These are phyloP conservation scores for Dicranocentrus wangi DNA, from an alignment of 2,888 invertebrate genomes.

Conservation along the genomic window DNA sequence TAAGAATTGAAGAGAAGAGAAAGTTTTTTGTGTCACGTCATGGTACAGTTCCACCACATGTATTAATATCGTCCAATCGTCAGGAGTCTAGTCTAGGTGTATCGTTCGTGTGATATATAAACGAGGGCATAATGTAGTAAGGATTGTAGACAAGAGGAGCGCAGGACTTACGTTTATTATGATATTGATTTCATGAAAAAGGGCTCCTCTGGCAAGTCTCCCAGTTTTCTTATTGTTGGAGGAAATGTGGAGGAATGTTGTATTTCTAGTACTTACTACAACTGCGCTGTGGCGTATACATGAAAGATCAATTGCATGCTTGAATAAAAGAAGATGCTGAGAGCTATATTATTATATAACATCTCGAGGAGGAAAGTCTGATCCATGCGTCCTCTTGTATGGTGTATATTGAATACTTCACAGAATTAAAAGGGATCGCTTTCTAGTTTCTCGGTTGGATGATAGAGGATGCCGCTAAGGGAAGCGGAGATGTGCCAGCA, in stretches of 20 bases:
- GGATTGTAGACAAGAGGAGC: conserved; percentile 46
- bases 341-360: background rate
- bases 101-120: conserved; percentile 3
- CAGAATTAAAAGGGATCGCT: background rate
- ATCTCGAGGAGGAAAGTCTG: background rate
- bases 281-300: conserved; percentile 27
- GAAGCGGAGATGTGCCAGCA: background rate
- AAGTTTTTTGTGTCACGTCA: conserved; percentile 36
- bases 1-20: conserved; percentile 21
- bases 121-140: conserved; percentile 39
- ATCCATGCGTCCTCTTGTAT: conserved; percentile 38
- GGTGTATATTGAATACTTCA: background rate
- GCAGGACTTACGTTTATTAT: conserved; percentile 61
- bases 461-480: conserved; percentile 26
- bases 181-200: conserved; percentile 63
- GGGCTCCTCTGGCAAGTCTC: conserved; percentile 62
- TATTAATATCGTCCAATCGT: conserved; percentile 52
- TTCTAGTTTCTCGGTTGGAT: conserved; percentile 11
- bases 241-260: conserved; percentile 35
- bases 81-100: conserved; percentile 40
- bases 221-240: conserved; percentile 58
- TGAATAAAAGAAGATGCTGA: conserved; percentile 11
- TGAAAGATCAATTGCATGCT: conserved; percentile 47
- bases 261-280: conserved; percentile 1
- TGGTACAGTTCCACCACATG: conserved; percentile 50